Base-by-base conservation (phyloP, 2,888 invertebrate genomes). In the Pristionchus maxplancki region DNA sequence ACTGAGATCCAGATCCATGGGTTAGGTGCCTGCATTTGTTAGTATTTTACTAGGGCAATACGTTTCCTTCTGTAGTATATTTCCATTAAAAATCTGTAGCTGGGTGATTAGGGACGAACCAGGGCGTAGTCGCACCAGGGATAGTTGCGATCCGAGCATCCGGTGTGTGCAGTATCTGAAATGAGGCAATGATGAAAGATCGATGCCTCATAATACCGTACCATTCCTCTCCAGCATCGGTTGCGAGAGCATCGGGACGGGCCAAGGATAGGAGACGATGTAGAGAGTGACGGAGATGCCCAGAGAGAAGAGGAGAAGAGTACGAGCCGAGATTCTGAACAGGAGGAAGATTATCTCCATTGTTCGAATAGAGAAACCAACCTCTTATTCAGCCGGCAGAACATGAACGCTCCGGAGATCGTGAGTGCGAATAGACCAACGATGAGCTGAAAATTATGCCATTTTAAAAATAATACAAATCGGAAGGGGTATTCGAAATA, bases 191-290 rank as follows among this genome's bases (percentile, higher is more conserved):
- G 11, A 64, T 64, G n/a, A 48, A 13, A 48, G 48, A 9, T 9
- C 6, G 48, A 2, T 17, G 6, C 11, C 6, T 48, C 44, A 11
- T 48, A 6, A 48, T 48, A n/a, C n/a, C 44, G 1, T 53, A 83
- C 82, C 82, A 83, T 83, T 83, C 13, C 82, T 83, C 34, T 50
- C 50, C 6, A 40, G 31, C 82, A 83, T 83, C 11, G 82, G 82
- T 9, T 28, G 31, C 4, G 82, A 83, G 0, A 83, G 58, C 20
- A 20, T 34, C 31, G 82, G 82, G 4, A 83, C 37, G 9, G 87
- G 71, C 87, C 87, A 87, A 20, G 87, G 87, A 71, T 87, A 87
- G 31, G 87, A 74, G 48, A 74, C 67, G 53, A 87, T 34, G 74
- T 71, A 71, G 48, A 71, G 48, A 53, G 50, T 34, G 9, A 87